Base-by-base conservation (phyloP, 2,888 invertebrate genomes). In the Phengaris arion region DNA sequence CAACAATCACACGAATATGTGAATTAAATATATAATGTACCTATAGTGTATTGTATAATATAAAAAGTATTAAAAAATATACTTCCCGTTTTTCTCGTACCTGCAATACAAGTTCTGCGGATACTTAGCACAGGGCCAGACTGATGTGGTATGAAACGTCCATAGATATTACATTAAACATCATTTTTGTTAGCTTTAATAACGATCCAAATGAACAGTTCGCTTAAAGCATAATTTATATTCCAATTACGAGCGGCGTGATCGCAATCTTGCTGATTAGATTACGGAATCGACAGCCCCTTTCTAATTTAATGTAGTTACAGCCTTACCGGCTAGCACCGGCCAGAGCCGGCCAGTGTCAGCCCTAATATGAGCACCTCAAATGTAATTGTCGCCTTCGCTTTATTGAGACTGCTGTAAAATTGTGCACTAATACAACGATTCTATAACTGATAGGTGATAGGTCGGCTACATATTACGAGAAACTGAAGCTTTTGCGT, bases 241-340 rank as follows among this genome's bases (percentile, higher is more conserved):
- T 83, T 82, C 83, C 81, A 82, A 85, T 85, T 83, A 83, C 82
- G 82, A 77, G 80, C 85, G 86, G 84, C 85, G 79, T 80, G 85
- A 87, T 88, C 81, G 86, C 87, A 88, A 87, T 87, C 88, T 84
- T 85, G 85, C 84, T 89, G 88, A 90, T 90, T 88, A 86, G 86
- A 89, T 90, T 90, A 85, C 81, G 80, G 82, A 81, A 81, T 79
- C 81, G 82, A 82, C 83, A 81, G 78, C 80, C 84, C 85, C 86
- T 85, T 84, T 84, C 83, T 83, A 83, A 81, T 86, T 83, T 79
- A 81, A 81, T 81, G 81, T 77, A 80, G 81, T 82, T 81, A 81
- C 77, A 77, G 73, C 78, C 76, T 79, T 76, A 77, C 74, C 64
- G 75, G 10, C 57, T 12, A 64, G 52, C 13, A 8, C 35, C 64